A percentile compares a stretch with the other conserved stretches of the same genome.
These are phyloP conservation scores for Melieria picta DNA, from an alignment of 2,888 invertebrate species.

Conservation along the genomic window DNA sequence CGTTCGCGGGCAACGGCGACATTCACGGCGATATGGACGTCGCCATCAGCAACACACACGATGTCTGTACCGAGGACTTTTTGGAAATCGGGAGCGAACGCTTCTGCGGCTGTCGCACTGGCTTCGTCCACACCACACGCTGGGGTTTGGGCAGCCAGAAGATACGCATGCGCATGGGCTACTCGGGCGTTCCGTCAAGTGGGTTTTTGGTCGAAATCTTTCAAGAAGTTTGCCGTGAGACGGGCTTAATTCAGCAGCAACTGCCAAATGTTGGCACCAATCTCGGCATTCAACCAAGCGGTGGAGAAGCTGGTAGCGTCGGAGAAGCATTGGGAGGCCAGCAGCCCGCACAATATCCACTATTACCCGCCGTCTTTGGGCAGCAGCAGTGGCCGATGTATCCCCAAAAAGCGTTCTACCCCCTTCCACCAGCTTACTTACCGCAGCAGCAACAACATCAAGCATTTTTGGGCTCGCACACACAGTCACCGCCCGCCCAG, in stretches of 20 bases:
- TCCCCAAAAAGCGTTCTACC: constrained; percentile 7
- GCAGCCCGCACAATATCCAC: constrained; percentile 16
- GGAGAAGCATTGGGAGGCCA: constrained; percentile 6
- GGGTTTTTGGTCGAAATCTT: constrained; percentile 70
- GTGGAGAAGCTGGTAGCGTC: not conserved
- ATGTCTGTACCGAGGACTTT: constrained; percentile 67
- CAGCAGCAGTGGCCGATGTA: constrained; percentile 15
- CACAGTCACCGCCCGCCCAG: constrained; percentile 29
- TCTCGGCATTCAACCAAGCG: not conserved
- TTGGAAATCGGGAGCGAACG: constrained; percentile 70
- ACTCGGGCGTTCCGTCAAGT: constrained; percentile 59
- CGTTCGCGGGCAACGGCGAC: constrained; percentile 31
- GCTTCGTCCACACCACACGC: constrained; percentile 52
- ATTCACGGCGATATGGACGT: constrained; percentile 33
- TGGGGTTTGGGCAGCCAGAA: constrained; percentile 64
- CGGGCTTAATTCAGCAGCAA: constrained; percentile 30
- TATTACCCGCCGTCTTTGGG: constrained; percentile 16
- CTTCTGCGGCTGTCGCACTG: constrained; percentile 70
- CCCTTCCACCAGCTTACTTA: not conserved
- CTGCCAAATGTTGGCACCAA: not conserved
- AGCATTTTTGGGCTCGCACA: not conserved
- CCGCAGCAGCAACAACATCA: constrained; percentile 20
- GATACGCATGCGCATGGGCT: constrained; percentile 67
- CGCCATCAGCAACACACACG: constrained; percentile 31
- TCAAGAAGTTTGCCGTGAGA: constrained; percentile 68